A percentile compares a stretch with the other conserved stretches of the same genome.
These are phyloP conservation scores for Drosophila equinoxialis DNA, from an alignment of 1,140 invertebrate genomes.

Conservation along the genomic window DNA sequence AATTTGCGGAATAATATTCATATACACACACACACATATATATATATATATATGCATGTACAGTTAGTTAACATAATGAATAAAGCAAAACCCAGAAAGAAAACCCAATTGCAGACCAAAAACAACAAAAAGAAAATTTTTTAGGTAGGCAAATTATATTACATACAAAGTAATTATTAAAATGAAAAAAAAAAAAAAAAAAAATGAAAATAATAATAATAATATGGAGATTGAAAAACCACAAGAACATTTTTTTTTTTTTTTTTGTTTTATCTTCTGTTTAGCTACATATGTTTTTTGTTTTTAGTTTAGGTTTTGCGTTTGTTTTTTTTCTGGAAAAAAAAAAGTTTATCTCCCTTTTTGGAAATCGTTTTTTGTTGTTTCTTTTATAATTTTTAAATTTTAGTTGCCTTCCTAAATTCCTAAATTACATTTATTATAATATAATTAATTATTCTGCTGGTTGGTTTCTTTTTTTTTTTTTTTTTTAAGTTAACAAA, in stretches of 20 bases:
- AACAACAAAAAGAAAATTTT: neutral
- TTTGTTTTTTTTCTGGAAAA: conserved; percentile 5
- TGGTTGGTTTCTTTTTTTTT: conserved; percentile 35
- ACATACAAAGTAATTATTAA: neutral
- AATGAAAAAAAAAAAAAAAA: conserved; percentile 2
- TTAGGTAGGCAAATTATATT: neutral
- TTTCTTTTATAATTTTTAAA: conserved; percentile 27
- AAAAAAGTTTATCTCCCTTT: conserved; percentile 35
- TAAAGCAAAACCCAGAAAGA: conserved; percentile 4
- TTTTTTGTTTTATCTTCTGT: conserved; percentile 11
- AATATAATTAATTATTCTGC: conserved; percentile 61
- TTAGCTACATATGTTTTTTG: conserved; percentile 33
- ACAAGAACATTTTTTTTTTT: neutral
- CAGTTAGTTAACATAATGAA: neutral
- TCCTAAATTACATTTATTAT: conserved; percentile 69
- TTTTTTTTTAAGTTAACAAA: conserved; percentile 65
- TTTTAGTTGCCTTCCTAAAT: conserved; percentile 53
- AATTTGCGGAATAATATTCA: neutral
- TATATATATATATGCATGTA: neutral
- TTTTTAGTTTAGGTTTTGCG: neutral
- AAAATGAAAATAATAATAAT: neutral
- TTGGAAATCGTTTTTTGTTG: conserved; percentile 44
- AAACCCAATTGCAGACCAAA: conserved; percentile 9
- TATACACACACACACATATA: neutral
- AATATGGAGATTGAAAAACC: neutral